A percentile compares a stretch with the other conserved stretches of the same genome.
These are phyloP conservation scores for Drosophila koepferae DNA, from an alignment of 2,888 invertebrate species.

Conservation along the genomic window DNA sequence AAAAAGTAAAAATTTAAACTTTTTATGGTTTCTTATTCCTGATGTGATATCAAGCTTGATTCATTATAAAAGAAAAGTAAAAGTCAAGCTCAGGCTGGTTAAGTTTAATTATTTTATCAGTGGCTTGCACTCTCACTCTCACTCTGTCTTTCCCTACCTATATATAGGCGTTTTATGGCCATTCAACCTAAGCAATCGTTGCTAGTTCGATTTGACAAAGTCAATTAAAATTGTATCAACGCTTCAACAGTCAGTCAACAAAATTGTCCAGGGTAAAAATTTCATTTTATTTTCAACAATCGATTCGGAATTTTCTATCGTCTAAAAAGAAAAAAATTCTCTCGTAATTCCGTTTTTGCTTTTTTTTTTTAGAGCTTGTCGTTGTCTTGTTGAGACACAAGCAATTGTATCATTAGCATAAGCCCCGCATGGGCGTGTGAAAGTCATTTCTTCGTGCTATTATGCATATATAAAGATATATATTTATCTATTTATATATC, in stretches of 20 bases:
- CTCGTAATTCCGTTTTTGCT: constrained; percentile 1
- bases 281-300: constrained; percentile 37
- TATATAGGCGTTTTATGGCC: neutral
- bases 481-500: neutral
- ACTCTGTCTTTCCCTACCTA: neutral
- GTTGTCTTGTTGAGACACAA: neutral
- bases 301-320: constrained; percentile 32
- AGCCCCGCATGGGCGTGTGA: neutral
- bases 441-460: neutral
- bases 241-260: constrained; percentile 38
- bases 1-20: no score
- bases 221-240: constrained; percentile 20
- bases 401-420: constrained; percentile 1
- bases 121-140: no score
- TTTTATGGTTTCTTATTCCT: no score
- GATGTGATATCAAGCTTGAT: no score
- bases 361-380: neutral
- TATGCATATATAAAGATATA: neutral
- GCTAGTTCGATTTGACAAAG: neutral
- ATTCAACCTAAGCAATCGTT: constrained; percentile 32
- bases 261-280: constrained; percentile 46
- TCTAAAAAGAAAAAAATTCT: constrained; percentile 27
- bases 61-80: no score
- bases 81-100: no score
- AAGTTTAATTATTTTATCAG: neutral